Percentiles rank a stretch among this genome's conserved stretches.
These are phyloP conservation scores for Stegodyphus dumicola DNA, from an alignment of 1,140 invertebrate species.

Conservation along the genomic window DNA sequence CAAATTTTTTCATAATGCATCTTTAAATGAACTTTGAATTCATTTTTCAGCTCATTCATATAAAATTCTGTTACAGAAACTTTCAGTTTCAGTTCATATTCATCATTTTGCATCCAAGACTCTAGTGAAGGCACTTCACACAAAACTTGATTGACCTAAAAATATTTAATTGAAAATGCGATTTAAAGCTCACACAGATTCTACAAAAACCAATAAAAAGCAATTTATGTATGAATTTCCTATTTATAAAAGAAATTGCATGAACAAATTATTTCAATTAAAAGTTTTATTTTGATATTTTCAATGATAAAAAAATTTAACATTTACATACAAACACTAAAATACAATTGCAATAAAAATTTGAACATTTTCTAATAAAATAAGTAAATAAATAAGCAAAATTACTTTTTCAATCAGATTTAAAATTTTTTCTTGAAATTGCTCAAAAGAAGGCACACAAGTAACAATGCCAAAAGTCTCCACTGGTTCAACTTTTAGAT, in stretches of 20 bases:
- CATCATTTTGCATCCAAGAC: conserved; percentile 38
- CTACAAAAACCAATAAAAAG: too few species aligned
- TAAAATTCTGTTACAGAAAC: conserved; percentile 40
- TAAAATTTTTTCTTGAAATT: conserved; percentile 33
- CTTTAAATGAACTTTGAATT: conserved; percentile 5
- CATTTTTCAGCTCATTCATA: conserved; percentile 9
- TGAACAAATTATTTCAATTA: too few species aligned
- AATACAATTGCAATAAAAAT: neutral
- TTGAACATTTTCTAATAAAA: neutral
- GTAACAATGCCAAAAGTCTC: neutral
- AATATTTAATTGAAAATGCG: neutral
- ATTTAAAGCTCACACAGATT: too few species aligned
- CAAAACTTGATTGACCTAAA: conserved; percentile 45
- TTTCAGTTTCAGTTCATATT: conserved; percentile 11
- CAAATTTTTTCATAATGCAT: conserved; percentile 24
- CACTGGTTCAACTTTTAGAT: conserved; percentile 1
- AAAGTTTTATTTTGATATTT: too few species aligned
- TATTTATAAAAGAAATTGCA: too few species aligned
- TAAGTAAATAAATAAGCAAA: too few species aligned
- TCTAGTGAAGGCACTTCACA: conserved; percentile 31
- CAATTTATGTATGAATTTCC: too few species aligned
- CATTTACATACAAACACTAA: neutral
- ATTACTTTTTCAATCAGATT: conserved; percentile 20
- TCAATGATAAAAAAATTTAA: too few species aligned
- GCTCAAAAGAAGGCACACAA: conserved; percentile 21